A percentile compares a stretch with the other conserved stretches of the same genome.
Evolutionary conservation across 2,888 invertebrate genomes (phyloP).

Genomic region (Phaonia tiefii): DNA sequence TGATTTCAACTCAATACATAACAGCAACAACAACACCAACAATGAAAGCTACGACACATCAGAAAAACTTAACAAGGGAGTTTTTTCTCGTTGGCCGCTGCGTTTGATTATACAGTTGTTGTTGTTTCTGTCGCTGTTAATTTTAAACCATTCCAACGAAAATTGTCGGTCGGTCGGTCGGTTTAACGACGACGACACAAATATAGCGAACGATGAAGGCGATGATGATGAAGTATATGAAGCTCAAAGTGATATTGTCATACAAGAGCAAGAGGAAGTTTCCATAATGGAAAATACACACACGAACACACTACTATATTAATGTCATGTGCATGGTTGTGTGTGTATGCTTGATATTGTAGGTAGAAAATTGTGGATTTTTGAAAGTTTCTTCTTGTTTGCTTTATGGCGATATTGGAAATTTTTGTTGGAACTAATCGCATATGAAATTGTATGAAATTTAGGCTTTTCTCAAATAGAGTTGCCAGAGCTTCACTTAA

Average conservation of each 20-base stretch:
- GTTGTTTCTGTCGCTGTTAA: slow-evolving; percentile 23
- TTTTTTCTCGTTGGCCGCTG: slow-evolving; percentile 39
- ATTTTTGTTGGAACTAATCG: slow-evolving; percentile 15
- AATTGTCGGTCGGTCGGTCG: neutral
- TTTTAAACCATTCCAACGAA: slow-evolving; percentile 20
- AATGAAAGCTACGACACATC: slow-evolving; percentile 12
- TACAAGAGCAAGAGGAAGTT: slow-evolving; percentile 45
- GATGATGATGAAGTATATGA: neutral
- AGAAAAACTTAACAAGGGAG: slow-evolving; percentile 56
- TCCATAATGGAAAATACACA: slow-evolving; percentile 19
- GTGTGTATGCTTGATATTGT: slow-evolving; percentile 23
- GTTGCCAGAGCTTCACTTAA: no score
- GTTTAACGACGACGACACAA: slow-evolving; percentile 12
- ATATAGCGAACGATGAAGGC: neutral
- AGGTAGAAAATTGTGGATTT: slow-evolving; percentile 48
- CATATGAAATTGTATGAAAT: no score
- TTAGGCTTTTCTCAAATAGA: slow-evolving; percentile 29
- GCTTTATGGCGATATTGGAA: slow-evolving; percentile 44
- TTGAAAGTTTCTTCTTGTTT: slow-evolving; percentile 50
- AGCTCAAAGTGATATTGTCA: slow-evolving; percentile 46
- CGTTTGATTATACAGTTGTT: neutral
- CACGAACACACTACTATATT: neutral
- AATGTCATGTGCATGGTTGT: neutral
- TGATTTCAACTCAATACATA: slow-evolving; percentile 27
- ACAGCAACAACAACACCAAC: slow-evolving; percentile 28